Evolutionary conservation across 2,888 invertebrate genomes (phyloP), one percentile per base, ranked within the genome.

Genomic region (Cetonia aurata): DNA sequence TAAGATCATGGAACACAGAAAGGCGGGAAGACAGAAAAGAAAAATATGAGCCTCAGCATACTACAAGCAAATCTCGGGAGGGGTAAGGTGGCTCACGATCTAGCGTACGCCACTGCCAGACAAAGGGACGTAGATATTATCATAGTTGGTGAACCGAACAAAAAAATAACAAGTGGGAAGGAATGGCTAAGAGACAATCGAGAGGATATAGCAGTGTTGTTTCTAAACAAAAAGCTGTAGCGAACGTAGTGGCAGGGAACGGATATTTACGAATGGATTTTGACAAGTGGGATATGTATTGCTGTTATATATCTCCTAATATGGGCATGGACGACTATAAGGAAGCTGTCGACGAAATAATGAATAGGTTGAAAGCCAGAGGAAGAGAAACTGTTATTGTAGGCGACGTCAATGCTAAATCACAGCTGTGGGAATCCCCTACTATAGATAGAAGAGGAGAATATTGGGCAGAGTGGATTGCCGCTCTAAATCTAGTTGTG

Each of bases 401-500:
- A 9, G 59, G 37, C 12, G 41, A 59, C 13, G 37, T 41, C 37
- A 37, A 59, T 13, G 37, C 59, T n/a, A 59, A 59, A 41, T 59
- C 59, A 41, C 13, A 31, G 59, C 71, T 76, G 67, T 79, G 77
- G 77, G 76, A 76, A 10, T 75, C 77, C 72, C 71, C 72, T 15
- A 6, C 10, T n/a, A 70, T 76, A n/a, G 72, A 79, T 68, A 62
- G 52, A 57, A 71, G 77, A 62, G 77, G 77, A 56, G 68, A 72
- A 57, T 69, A 69, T 10, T 65, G 75, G 10, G 31, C 75, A 60
- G 77, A 78, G 56, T 75, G 76, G 73, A 73, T 74, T 9, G 71
- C 76, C 25, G 25, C 25, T 25, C 25, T 25, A 25, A 25, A 25
- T 25, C 4, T 25, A 25, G 25, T 25, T 25, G 25, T 25, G 25